Conservation (phyloP, 2,113 vertebrate species). For the Oncorhynchus mykiss region DNA sequence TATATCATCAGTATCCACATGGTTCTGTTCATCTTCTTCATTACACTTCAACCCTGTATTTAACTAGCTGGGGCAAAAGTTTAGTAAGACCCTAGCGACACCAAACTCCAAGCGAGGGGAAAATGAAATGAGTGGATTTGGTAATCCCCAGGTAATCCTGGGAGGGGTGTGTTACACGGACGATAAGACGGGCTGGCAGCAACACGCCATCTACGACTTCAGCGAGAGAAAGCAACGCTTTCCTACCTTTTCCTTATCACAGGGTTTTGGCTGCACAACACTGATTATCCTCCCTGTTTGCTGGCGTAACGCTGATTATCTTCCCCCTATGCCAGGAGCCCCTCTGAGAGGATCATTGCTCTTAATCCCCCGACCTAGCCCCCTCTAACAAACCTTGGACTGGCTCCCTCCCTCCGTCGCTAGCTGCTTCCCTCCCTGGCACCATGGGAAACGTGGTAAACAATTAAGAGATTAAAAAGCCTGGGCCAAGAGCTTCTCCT, state of each 20-base stretch:
- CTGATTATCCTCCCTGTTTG: conserved; percentile 67
- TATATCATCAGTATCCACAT: conserved; percentile 13
- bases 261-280: conserved; percentile 56
- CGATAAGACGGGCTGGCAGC: conserved; percentile 20
- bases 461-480: conserved; percentile 71
- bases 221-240: conserved; percentile 35
- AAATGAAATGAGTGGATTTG: conserved; percentile 9
- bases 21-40: conserved; percentile 18
- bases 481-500: conserved; percentile 55
- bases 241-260: conserved; percentile 52
- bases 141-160: conserved; percentile 27
- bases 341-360: conserved; percentile 71
- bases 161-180: background rate
- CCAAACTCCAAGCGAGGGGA: conserved; percentile 16
- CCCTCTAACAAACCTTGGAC: conserved; percentile 68
- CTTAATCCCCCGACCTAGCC: conserved; percentile 72
- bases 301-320: conserved; percentile 68
- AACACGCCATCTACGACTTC: conserved; percentile 11
- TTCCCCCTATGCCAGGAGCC: conserved; percentile 55
- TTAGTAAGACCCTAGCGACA: background rate
- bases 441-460: conserved; percentile 65
- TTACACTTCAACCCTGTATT: conserved; percentile 13
- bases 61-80: background rate
- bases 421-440: conserved; percentile 38
- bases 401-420: conserved; percentile 44